Base-by-base conservation (phyloP, 2,888 invertebrate genomes). In the Bhutanitis thaidina region DNA sequence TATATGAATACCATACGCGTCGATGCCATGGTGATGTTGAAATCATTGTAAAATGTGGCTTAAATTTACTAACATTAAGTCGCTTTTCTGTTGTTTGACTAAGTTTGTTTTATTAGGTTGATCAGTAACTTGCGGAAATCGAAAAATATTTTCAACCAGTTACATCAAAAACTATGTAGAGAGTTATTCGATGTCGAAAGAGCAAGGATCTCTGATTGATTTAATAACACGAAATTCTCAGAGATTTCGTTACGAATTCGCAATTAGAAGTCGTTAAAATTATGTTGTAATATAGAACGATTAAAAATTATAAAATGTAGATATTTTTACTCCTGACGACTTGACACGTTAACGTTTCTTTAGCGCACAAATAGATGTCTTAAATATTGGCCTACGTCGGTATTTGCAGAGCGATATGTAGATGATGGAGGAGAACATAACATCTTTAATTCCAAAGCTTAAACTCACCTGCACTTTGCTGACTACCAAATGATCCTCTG, bases 181-280 rank as follows among this genome's bases (percentile, higher is more conserved):
- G 9, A 13, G 25, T 36, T 38, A 47, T 20, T 32, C 30, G 13
- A 34, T 51, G 44, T 40, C 29, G 50, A 30, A 51, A 51, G 35
- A 27, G 29, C 35, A 45, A 45, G 50, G 45, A 51, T 51, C 29
- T 40, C 45, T 51, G 50, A 51, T 51, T 51, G 50, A 35, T 45
- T 41, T 51, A 44, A 44, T 50, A 45, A 51, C 29, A 27, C 9
- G 9, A n/a, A 35, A 41, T 48, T 27, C 29, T 29, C 12, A 10
- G 34, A 15, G 15, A 35, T 35, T 34, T 35, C 14, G 15, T 27
- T 20, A 4, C 13, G 15, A 27, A 27, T 35, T n/a, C 27, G 34
- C 35, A 46, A 46, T 46, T 29, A 35, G 3, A n/a, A 35, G 25
- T 27, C 7, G 39, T 35, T 14, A 12, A 38, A 35, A 41, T 35